Evolutionary conservation across 2,888 invertebrate species (phyloP).

Genomic region (Phymatocera aterrima): DNA sequence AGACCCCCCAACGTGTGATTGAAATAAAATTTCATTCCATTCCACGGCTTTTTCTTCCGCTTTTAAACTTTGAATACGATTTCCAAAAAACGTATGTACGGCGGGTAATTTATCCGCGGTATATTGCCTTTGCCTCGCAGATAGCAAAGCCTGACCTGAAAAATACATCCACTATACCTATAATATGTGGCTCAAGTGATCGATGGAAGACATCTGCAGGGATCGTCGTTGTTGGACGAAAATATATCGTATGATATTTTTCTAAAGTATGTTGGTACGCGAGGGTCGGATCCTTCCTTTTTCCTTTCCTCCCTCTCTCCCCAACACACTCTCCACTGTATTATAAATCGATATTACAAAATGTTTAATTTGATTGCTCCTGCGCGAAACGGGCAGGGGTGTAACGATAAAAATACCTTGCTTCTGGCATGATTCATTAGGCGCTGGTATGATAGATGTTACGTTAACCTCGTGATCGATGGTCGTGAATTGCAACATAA

Average conservation of each 20-base stretch:
- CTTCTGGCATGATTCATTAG: slow-evolving; percentile 41
- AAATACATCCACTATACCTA: too few relatives aligned
- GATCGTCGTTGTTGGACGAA: not conserved
- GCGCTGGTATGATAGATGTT: slow-evolving; percentile 43
- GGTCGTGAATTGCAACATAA: slow-evolving; percentile 40
- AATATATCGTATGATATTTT: not conserved
- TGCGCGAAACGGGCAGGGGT: not conserved
- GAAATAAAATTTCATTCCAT: too few relatives aligned
- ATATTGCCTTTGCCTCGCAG: too few relatives aligned
- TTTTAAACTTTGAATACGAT: too few relatives aligned
- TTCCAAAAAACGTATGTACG: too few relatives aligned
- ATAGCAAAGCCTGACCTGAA: too few relatives aligned
- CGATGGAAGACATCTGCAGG: not conserved
- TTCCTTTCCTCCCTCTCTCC: not conserved
- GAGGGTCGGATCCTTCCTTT: too few relatives aligned
- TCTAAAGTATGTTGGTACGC: not conserved
- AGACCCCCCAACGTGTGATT: too few relatives aligned
- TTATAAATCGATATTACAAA: slow-evolving; percentile 16
- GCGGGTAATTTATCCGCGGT: too few relatives aligned
- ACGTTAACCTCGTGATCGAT: slow-evolving; percentile 41
- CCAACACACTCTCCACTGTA: not conserved
- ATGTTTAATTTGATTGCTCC: slow-evolving; percentile 18
- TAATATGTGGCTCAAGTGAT: too few relatives aligned
- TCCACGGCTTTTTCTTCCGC: too few relatives aligned
- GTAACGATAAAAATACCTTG: slow-evolving; percentile 34